phyloP scores from a whole-genome alignment of 2,797 vertebrate genomes.

The Acanthopagrus latus region DNA sequence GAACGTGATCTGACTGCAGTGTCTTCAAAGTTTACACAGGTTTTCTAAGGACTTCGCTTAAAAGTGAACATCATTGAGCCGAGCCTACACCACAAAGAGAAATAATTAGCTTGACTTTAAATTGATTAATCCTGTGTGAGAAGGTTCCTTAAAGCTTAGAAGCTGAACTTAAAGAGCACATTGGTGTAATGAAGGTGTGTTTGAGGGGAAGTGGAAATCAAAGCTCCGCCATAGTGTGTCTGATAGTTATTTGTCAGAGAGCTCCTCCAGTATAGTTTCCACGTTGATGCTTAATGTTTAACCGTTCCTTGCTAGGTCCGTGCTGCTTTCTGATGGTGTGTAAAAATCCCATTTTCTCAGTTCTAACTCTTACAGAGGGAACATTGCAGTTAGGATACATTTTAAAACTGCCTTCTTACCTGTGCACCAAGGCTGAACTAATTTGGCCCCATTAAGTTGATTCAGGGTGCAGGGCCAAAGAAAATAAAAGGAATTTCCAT shows the following conservation, averaged over 20 bases:
- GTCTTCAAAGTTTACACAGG: background rate
- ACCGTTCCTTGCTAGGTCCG: conserved; percentile 42
- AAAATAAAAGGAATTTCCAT: conserved; percentile 57
- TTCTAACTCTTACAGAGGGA: conserved; percentile 31
- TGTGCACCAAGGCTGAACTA: conserved; percentile 52
- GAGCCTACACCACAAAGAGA: background rate
- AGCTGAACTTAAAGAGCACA: conserved; percentile 10
- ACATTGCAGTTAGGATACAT: conserved; percentile 44
- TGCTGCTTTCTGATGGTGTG: conserved; percentile 31
- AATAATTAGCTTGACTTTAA: conserved; percentile 21
- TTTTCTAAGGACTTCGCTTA: background rate
- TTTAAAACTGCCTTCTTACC: conserved; percentile 40
- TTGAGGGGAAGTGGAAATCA: conserved; percentile 4
- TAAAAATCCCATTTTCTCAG: conserved; percentile 61
- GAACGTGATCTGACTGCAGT: conserved; percentile 3
- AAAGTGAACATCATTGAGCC: conserved; percentile 17
- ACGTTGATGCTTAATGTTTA: conserved; percentile 59
- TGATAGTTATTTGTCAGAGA: conserved; percentile 1
- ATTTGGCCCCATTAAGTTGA: conserved; percentile 57
- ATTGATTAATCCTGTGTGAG: background rate
- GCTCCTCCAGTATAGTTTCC: conserved; percentile 4
- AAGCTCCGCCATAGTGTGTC: background rate
- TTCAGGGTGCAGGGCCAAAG: conserved; percentile 15
- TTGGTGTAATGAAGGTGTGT: conserved; percentile 27
- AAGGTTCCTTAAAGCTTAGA: background rate